phyloP scores from a whole-genome alignment of 2,113 vertebrate species.

The Elanus axillaris region DNA sequence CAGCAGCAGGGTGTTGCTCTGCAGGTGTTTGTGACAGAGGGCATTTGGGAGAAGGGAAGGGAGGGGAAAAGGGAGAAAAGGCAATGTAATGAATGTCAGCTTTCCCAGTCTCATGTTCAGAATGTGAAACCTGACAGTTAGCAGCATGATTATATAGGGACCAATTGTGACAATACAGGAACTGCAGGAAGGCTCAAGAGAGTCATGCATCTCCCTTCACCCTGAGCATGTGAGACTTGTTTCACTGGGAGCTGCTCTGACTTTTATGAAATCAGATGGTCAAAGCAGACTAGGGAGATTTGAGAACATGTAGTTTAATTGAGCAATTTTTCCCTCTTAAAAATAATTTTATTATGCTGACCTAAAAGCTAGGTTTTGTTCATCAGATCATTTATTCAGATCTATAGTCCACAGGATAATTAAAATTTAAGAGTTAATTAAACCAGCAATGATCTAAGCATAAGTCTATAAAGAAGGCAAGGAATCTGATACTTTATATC shows the following conservation, averaged over 20 bases:
- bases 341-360: not conserved
- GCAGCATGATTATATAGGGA: not conserved
- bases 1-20: not conserved
- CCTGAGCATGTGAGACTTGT: not conserved
- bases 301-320: not conserved
- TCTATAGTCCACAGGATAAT: constrained; percentile 5
- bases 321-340: not conserved
- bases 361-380: constrained; percentile 6
- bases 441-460: not conserved
- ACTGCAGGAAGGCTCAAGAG: not conserved
- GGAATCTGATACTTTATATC: not conserved
- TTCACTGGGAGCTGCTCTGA: not conserved
- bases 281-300: not conserved
- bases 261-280: not conserved
- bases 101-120: not conserved
- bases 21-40: not conserved
- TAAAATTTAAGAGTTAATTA: constrained; percentile 47
- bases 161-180: not conserved
- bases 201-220: not conserved
- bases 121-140: not conserved
- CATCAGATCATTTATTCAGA: constrained; percentile 2
- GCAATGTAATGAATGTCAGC: not conserved
- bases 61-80: not conserved
- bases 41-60: not conserved
- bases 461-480: not conserved